Evolutionary conservation across 2,888 invertebrate species (phyloP).

Genomic region (Girardia tigrina): DNA sequence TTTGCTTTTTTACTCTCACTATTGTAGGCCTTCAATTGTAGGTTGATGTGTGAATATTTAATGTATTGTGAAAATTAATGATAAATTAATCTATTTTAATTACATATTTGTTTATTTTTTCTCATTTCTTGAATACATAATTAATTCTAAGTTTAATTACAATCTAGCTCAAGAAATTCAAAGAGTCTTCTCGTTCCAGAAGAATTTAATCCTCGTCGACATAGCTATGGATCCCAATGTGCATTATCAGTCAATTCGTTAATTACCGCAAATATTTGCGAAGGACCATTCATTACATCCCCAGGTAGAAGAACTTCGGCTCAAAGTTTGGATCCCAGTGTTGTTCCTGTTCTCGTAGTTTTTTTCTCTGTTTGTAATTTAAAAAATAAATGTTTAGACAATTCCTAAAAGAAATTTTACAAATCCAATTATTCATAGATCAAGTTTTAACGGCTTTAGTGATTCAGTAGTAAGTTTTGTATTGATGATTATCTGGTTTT

Average conservation of each 20-base stretch:
- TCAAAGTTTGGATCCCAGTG: slow-evolving; percentile 33
- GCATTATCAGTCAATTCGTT: slow-evolving; percentile 32
- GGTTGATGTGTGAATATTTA: too few species aligned
- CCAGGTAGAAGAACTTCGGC: slow-evolving; percentile 33
- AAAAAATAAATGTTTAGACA: too few species aligned
- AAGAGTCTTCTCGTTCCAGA: background rate
- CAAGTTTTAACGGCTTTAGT: slow-evolving; percentile 2
- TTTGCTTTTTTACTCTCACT: too few species aligned
- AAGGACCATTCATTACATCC: slow-evolving; percentile 37
- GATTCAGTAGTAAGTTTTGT: background rate
- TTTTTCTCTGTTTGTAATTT: too few species aligned
- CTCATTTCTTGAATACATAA: too few species aligned
- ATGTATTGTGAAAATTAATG: too few species aligned
- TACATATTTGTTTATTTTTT: too few species aligned
- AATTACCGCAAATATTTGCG: slow-evolving; percentile 35
- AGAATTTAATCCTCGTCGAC: slow-evolving; percentile 24
- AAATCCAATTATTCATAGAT: background rate
- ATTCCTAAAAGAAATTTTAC: background rate
- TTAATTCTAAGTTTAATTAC: too few species aligned
- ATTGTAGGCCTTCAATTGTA: too few species aligned
- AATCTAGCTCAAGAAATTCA: slow-evolving; percentile 11
- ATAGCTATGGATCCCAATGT: slow-evolving; percentile 34
- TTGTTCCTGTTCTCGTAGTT: slow-evolving; percentile 33
- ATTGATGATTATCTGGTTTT: too few species aligned
- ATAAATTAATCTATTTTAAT: too few species aligned